Base-by-base conservation (phyloP, 2,113 vertebrate species). In the Forbesichthys papilliferus region DNA sequence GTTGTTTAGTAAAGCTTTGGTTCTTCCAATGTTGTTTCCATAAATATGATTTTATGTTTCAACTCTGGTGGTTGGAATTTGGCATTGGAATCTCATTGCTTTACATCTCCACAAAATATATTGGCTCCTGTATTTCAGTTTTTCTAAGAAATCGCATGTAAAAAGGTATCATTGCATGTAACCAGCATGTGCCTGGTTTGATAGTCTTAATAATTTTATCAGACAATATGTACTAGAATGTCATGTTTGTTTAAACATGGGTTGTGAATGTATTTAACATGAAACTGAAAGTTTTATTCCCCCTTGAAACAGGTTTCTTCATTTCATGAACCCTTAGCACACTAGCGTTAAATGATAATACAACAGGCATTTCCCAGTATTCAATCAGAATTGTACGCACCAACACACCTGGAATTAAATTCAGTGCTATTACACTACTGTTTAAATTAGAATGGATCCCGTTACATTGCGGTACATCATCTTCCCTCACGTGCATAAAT, bases 361-460 rank as follows among this genome's bases (percentile, higher is more conserved):
- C 74, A 8, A 55, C 65, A 61, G 61, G 62, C 64, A 82, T 84
- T 81, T 78, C 72, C 73, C 64, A 46, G 75, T 47, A 81, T 86
- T 82, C 79, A 85, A 76, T 80, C 61, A 67, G 27, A 67, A 52
- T 0, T 52, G 66, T 82, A 52, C 62, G 80, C 82, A 68, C 74
- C 78, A 48, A 60, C 80, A 86, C 83, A 81, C 86, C 82, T 82
- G 14, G 58, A 84, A 74, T 76, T 74, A 74, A 77, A 81, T 66
- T 74, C 75, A 42, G 53, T n/a, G 27, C 79, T 71, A 79, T 86
- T 81, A 84, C 74, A 63, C 68, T 64, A 53, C 11, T 49, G 71
- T 73, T 83, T 79, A 71, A 79, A 62, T 70, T 75, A 71, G 73
- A 79, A 73, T 77, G 65, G 69, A 16, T 82, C 78, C 60, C 48